phyloP scores from a whole-genome alignment of 1,140 invertebrate genomes.

The Papilio aristodemus region DNA sequence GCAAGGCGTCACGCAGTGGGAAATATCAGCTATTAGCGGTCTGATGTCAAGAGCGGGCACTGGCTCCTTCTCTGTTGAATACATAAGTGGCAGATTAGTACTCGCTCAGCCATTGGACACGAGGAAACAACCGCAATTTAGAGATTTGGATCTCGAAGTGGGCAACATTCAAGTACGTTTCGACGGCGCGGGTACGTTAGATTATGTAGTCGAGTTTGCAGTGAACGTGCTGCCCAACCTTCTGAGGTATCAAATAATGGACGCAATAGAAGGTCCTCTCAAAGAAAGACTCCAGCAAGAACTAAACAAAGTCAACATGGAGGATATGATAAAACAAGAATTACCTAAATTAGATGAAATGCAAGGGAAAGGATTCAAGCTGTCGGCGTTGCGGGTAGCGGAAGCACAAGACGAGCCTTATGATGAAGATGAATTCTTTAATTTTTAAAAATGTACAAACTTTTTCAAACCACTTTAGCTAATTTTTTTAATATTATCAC shows the following conservation, averaged over 20 bases:
- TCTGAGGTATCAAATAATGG: constrained; percentile 91
- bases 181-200: constrained; percentile 89
- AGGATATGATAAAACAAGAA: constrained; percentile 85
- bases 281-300: constrained; percentile 85
- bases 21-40: constrained; percentile 84
- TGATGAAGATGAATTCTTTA: constrained; percentile 77
- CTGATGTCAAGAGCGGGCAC: constrained; percentile 86
- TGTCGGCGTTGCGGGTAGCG: constrained; percentile 57
- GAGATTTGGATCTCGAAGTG: constrained; percentile 88
- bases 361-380: constrained; percentile 72
- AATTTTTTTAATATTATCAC: neutral
- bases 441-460: constrained; percentile 54
- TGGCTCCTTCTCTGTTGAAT: constrained; percentile 87
- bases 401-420: constrained; percentile 46
- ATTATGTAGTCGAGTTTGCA: constrained; percentile 88
- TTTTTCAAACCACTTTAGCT: neutral
- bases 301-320: constrained; percentile 86
- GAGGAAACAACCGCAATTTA: constrained; percentile 85
- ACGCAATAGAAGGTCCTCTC: constrained; percentile 88
- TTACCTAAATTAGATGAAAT: constrained; percentile 83
- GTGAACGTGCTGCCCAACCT: constrained; percentile 91
- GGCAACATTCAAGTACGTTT: constrained; percentile 90
- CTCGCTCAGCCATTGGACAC: constrained; percentile 89
- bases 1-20: constrained; percentile 88
- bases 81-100: constrained; percentile 84